A percentile compares a stretch with the other conserved stretches of the same genome.
phyloP scores from a whole-genome alignment of 2,113 vertebrate genomes.

The Thamnaconus septentrionalis region DNA sequence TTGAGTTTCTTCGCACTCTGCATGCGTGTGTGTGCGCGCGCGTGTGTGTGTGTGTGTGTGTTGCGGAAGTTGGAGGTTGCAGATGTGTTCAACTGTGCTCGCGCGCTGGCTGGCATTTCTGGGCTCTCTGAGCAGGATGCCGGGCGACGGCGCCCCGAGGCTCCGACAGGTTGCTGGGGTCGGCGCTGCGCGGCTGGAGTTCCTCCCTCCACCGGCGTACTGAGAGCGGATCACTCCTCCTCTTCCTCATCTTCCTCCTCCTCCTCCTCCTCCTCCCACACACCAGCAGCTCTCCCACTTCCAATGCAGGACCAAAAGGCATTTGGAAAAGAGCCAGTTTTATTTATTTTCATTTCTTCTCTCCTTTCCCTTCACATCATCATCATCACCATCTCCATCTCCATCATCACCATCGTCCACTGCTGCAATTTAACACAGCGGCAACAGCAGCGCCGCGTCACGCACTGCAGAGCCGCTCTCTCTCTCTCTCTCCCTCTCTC shows the following conservation, averaged over 20 bases:
- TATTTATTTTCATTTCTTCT: background rate
- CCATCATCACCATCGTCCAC: no score
- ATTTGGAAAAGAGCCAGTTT: constrained; percentile 41
- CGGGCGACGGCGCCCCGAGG: constrained; percentile 40
- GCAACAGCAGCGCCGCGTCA: constrained; percentile 6
- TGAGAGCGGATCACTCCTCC: constrained; percentile 31
- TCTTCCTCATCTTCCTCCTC: background rate
- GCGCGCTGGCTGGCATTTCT: constrained; percentile 3
- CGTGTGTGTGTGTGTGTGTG: no score
- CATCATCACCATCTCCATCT: background rate
- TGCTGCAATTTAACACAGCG: constrained; percentile 2
- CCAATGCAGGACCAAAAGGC: constrained; percentile 37
- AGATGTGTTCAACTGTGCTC: no score
- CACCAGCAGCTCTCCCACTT: constrained; percentile 40
- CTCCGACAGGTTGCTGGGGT: constrained; percentile 54
- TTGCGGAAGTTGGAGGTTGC: no score
- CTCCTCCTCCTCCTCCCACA: constrained; percentile 46
- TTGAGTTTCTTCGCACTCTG: background rate
- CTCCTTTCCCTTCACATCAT: constrained; percentile 3
- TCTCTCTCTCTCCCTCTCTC: background rate
- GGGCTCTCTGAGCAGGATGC: constrained; percentile 25
- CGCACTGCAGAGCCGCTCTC: background rate
- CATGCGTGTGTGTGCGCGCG: constrained; percentile 8
- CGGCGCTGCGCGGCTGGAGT: constrained; percentile 24
- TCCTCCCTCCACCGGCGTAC: constrained; percentile 49